Conservation (phyloP, 2,888 invertebrate species). For the Encarsia formosa region DNA sequence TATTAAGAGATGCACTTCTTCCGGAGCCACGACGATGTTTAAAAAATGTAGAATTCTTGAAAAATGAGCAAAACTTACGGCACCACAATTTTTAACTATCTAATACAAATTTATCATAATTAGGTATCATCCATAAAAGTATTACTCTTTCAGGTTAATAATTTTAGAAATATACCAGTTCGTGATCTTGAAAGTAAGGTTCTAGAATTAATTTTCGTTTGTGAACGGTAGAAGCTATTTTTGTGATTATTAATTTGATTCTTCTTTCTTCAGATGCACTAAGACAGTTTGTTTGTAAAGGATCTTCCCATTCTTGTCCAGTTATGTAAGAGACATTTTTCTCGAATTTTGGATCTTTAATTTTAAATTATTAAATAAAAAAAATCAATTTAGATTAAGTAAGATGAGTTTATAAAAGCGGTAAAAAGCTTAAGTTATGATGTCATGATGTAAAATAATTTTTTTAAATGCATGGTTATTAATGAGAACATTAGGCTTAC, state of each 20-base stretch:
- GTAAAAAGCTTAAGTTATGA: too few species aligned
- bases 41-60: constrained; percentile 69
- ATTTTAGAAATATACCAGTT: constrained; percentile 53
- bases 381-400: neutral
- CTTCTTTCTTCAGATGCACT: constrained; percentile 64
- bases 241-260: constrained; percentile 66
- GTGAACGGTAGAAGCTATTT: constrained; percentile 62
- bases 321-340: constrained; percentile 53
- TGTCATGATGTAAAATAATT: too few species aligned
- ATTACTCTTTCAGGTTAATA: neutral
- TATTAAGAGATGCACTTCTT: constrained; percentile 70
- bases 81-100: constrained; percentile 71
- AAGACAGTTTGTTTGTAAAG: constrained; percentile 63
- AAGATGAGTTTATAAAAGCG: too few species aligned
- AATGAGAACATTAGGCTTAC: constrained; percentile 49
- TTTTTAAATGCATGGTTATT: too few species aligned
- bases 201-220: constrained; percentile 61
- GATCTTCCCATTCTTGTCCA: constrained; percentile 67
- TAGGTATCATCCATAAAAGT: neutral
- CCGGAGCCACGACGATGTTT: constrained; percentile 64
- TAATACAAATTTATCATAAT: constrained; percentile 40
- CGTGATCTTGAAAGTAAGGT: constrained; percentile 74
- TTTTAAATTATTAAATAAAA: constrained; percentile 1
- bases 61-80: constrained; percentile 74
- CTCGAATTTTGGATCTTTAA: constrained; percentile 53